A percentile compares a stretch with the other conserved stretches of the same genome.
phyloP scores from a whole-genome alignment of 1,140 invertebrate genomes.

The Magallana angulata region DNA sequence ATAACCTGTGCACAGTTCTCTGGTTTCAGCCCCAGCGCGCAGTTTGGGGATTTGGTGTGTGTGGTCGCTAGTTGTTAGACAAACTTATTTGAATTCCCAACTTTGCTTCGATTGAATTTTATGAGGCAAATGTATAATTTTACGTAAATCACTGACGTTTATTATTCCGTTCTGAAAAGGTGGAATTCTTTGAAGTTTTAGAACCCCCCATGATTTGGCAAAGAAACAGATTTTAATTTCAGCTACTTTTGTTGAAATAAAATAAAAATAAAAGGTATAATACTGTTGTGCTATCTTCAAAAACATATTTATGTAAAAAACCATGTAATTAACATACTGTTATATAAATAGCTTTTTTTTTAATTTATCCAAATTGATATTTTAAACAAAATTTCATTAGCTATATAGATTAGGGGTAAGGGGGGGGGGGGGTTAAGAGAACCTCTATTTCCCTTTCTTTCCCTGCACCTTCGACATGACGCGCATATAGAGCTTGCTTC shows the following conservation, averaged over 20 bases:
- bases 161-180: constrained; percentile 10
- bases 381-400: too few species aligned
- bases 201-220: neutral
- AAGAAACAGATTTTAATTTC: constrained; percentile 20
- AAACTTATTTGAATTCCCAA: constrained; percentile 29
- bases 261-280: neutral
- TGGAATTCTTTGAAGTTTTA: constrained; percentile 30
- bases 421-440: too few species aligned
- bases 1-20: constrained; percentile 32
- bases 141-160: constrained; percentile 33
- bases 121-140: constrained; percentile 38
- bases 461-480: too few species aligned
- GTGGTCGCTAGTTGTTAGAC: constrained; percentile 34
- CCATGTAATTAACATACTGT: neutral
- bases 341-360: too few species aligned
- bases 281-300: neutral
- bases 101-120: constrained; percentile 36
- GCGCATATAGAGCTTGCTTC: too few species aligned
- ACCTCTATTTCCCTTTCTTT: too few species aligned
- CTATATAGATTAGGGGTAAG: too few species aligned
- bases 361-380: too few species aligned
- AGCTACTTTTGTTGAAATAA: constrained; percentile 20
- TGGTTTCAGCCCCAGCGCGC: constrained; percentile 7
- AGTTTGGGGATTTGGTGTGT: constrained; percentile 10
- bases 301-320: neutral